Evolutionary conservation across 2,888 invertebrate genomes (phyloP).

Genomic region (Acanthococcus lagerstroemiae): DNA sequence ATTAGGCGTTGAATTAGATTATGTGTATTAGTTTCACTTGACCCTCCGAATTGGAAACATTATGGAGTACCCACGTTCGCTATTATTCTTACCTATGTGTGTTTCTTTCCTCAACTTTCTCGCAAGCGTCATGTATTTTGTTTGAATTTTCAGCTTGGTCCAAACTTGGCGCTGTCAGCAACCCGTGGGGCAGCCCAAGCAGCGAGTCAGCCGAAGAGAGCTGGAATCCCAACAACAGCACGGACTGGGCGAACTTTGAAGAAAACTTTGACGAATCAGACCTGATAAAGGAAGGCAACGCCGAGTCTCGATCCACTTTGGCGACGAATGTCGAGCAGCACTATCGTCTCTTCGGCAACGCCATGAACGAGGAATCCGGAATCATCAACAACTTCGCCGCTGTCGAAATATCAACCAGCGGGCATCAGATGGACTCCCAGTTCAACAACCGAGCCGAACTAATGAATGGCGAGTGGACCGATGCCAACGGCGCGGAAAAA

Average conservation of each 20-base stretch:
- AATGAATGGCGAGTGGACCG: background rate
- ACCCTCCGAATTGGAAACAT: too few relatives aligned
- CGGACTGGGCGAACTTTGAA: constrained; percentile 33
- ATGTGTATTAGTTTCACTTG: too few relatives aligned
- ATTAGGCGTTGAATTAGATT: too few relatives aligned
- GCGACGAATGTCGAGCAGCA: constrained; percentile 1
- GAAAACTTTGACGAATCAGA: constrained; percentile 21
- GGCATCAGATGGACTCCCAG: background rate
- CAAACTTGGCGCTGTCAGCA: constrained; percentile 11
- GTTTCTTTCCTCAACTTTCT: too few relatives aligned
- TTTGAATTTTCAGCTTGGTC: constrained; percentile 14
- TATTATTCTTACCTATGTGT: too few relatives aligned
- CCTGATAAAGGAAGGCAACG: background rate
- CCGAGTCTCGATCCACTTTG: constrained; percentile 1
- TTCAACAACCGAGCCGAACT: background rate
- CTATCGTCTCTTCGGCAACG: constrained; percentile 2
- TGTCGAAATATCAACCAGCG: background rate
- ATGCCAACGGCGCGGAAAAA: background rate
- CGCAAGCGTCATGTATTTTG: too few relatives aligned
- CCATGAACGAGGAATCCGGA: background rate
- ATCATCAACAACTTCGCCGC: background rate
- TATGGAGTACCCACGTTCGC: too few relatives aligned
- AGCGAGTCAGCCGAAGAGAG: background rate
- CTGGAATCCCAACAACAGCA: constrained; percentile 4
- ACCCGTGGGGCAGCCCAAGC: constrained; percentile 12